Percentiles rank a stretch among this genome's conserved stretches.
phyloP scores from a whole-genome alignment of 2,113 vertebrate genomes.

The Lota lota region DNA sequence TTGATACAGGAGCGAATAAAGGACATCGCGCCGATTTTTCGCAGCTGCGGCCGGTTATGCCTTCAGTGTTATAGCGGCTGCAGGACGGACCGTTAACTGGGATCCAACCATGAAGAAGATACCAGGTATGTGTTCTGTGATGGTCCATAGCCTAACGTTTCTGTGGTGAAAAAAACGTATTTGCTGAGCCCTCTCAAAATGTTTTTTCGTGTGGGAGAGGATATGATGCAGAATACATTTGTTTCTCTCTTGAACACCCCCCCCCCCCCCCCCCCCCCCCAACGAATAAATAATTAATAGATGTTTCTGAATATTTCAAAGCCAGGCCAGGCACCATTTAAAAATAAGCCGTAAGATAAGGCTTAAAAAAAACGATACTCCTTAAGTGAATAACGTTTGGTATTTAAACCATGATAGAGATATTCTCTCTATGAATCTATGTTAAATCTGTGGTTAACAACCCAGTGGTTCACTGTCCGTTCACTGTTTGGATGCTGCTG shows the following conservation, averaged over 20 bases:
- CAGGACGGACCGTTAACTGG: slow-evolving; percentile 27
- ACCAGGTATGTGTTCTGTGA: slow-evolving; percentile 50
- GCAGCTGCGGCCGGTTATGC: too few species aligned
- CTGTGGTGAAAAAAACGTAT: too few species aligned
- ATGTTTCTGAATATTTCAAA: slow-evolving; percentile 76
- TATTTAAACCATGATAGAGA: too few species aligned
- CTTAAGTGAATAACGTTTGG: too few species aligned
- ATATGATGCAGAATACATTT: slow-evolving; percentile 40
- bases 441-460: neutral
- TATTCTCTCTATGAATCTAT: slow-evolving; percentile 24
- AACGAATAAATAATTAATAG: slow-evolving; percentile 71
- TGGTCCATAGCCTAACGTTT: slow-evolving; percentile 15
- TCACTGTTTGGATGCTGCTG: slow-evolving; percentile 44
- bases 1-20: too few species aligned
- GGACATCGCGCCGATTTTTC: too few species aligned
- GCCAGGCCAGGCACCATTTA: slow-evolving; percentile 56
- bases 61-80: too few species aligned
- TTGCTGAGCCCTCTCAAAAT: too few species aligned
- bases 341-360: slow-evolving; percentile 29
- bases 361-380: slow-evolving; percentile 42
- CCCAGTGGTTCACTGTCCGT: neutral
- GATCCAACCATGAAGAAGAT: slow-evolving; percentile 44
- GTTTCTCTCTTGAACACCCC: slow-evolving; percentile 54
- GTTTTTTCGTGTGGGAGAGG: slow-evolving; percentile 16
- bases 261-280: slow-evolving; percentile 43